Conservation (phyloP, 64 coral and sea anemone species). For the Montipora efflorescens region DNA sequence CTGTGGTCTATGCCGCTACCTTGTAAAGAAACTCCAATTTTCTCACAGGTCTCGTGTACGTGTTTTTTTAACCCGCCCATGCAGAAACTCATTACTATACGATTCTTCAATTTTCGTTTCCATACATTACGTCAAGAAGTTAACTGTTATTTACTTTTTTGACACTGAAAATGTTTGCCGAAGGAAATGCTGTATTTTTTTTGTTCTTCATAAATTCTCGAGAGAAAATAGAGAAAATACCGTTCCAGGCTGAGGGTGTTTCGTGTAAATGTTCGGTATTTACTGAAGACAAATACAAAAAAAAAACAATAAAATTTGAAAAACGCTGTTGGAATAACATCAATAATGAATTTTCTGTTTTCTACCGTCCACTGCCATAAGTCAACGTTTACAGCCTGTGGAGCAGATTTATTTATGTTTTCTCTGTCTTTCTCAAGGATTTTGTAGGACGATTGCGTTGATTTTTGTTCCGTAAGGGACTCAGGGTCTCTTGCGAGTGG, state of each 20-base stretch:
- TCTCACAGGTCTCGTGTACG: neutral
- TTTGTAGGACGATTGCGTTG: slow-evolving; percentile 31
- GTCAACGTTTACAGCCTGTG: neutral
- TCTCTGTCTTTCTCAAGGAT: slow-evolving; percentile 31
- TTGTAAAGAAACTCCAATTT: neutral
- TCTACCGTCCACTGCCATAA: neutral
- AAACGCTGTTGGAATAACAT: no score
- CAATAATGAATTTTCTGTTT: no score
- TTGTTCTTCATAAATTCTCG: slow-evolving; percentile 15
- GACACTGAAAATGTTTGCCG: neutral
- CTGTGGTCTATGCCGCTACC: neutral
- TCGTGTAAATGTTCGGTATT: neutral
- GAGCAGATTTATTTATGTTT: slow-evolving; percentile 9
- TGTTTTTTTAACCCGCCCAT: no score
- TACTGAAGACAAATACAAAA: no score
- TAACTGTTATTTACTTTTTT: neutral
- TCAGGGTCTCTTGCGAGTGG: neutral
- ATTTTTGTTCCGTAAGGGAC: neutral
- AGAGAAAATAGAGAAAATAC: neutral
- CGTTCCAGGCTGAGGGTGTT: neutral
- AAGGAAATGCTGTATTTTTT: slow-evolving; percentile 45
- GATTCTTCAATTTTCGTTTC: neutral
- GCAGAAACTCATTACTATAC: no score
- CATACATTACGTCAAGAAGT: neutral
- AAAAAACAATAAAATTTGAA: no score